Conservation (phyloP, 2,113 vertebrate genomes). For the Pholis gunnellus region DNA sequence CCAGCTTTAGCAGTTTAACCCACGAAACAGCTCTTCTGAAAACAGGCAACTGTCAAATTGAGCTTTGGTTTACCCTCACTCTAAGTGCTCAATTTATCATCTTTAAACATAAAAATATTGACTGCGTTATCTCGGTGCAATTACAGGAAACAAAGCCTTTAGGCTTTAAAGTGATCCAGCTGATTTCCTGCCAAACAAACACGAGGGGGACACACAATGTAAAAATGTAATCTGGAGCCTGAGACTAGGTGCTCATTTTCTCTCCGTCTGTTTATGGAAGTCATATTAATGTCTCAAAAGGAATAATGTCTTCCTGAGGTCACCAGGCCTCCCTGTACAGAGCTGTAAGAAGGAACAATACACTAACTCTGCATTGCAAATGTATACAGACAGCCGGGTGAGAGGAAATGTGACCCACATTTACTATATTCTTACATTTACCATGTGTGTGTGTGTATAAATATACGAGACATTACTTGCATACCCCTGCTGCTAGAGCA, state of each 20-base stretch:
- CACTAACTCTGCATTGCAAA: not conserved
- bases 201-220: not conserved
- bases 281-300: not conserved
- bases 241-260: not conserved
- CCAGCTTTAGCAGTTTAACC: not conserved
- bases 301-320: not conserved
- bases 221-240: not conserved
- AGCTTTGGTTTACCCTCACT: not conserved
- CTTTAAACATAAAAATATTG: not conserved
- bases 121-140: not conserved
- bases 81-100: not conserved
- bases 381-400: not conserved
- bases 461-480: not conserved
- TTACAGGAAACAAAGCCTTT: not conserved
- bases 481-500: not conserved
- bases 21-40: not conserved
- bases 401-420: not conserved
- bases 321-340: not conserved
- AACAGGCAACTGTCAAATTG: not conserved
- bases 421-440: too few relatives aligned
- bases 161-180: not conserved
- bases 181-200: constrained; percentile 18
- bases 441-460: too few relatives aligned
- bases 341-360: not conserved
- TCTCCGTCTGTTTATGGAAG: not conserved